Evolutionary conservation across 2,888 invertebrate genomes (phyloP).

Genomic region (Tachina grossa): DNA sequence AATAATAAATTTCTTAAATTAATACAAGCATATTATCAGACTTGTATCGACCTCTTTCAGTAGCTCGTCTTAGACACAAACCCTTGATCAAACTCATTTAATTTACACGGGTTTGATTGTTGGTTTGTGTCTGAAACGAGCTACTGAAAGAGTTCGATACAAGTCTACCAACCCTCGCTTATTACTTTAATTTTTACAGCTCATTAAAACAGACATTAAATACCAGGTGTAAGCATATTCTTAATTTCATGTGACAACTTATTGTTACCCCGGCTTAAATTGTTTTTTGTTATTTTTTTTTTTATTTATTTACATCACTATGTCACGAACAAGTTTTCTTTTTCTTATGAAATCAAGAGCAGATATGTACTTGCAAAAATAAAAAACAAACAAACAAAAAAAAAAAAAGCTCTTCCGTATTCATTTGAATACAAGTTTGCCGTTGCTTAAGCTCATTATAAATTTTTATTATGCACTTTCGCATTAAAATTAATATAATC

Average conservation of each 20-base stretch:
- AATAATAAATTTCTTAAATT: too few species aligned
- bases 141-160: too few species aligned
- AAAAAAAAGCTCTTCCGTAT: slow-evolving; percentile 43
- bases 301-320: neutral
- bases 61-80: too few species aligned
- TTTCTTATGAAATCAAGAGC: slow-evolving; percentile 20
- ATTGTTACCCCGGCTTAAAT: too few species aligned
- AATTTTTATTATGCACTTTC: slow-evolving; percentile 10
- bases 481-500: slow-evolving; percentile 3
- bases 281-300: neutral
- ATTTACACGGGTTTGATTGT: too few species aligned
- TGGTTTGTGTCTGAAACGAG: too few species aligned
- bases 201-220: too few species aligned
- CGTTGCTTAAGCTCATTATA: slow-evolving; percentile 1
- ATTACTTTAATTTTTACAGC: too few species aligned
- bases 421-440: slow-evolving; percentile 36
- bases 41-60: too few species aligned
- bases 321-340: slow-evolving; percentile 26
- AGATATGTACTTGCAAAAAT: neutral
- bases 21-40: too few species aligned
- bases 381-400: neutral
- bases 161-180: too few species aligned
- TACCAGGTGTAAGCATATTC: neutral
- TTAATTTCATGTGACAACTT: neutral
- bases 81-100: too few species aligned